phyloP scores from a whole-genome alignment of 2,113 vertebrate species.

The Microcebus griseorufus region DNA sequence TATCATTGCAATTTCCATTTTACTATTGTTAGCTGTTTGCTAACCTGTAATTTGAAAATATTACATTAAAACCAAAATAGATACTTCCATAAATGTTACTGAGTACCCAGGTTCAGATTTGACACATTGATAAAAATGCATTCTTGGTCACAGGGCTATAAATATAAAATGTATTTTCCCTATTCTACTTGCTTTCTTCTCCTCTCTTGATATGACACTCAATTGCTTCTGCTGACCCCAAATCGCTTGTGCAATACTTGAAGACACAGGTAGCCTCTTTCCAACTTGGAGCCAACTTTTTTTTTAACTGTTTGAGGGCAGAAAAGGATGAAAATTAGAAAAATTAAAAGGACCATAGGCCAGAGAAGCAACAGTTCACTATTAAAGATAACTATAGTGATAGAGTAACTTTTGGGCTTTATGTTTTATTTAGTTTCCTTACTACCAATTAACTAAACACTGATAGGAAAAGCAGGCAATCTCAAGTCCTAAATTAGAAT shows the following conservation, averaged over 20 bases:
- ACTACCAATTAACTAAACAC: not conserved
- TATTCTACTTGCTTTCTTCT: not conserved
- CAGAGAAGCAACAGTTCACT: not conserved
- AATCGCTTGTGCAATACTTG: not conserved
- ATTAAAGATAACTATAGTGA: not conserved
- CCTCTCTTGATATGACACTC: not conserved
- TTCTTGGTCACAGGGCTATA: not conserved
- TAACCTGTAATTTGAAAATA: not conserved
- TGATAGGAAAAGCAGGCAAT: not conserved
- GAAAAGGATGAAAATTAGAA: slow-evolving; percentile 31
- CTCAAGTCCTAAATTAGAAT: not conserved
- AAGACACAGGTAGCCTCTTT: not conserved
- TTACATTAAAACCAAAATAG: not conserved
- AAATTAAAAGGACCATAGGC: not conserved
- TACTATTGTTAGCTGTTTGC: not conserved
- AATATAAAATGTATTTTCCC: not conserved
- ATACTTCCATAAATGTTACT: not conserved
- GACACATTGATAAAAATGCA: not conserved
- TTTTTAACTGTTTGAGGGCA: not conserved
- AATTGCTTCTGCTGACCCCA: not conserved
- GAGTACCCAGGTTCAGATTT: not conserved
- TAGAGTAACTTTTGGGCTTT: not conserved
- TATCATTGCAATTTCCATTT: not conserved
- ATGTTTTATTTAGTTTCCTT: not conserved
- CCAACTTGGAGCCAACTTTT: not conserved